These are phyloP conservation scores for Gambelia wislizenii DNA, from an alignment of 2,797 vertebrate genomes.

Conservation along the genomic window DNA sequence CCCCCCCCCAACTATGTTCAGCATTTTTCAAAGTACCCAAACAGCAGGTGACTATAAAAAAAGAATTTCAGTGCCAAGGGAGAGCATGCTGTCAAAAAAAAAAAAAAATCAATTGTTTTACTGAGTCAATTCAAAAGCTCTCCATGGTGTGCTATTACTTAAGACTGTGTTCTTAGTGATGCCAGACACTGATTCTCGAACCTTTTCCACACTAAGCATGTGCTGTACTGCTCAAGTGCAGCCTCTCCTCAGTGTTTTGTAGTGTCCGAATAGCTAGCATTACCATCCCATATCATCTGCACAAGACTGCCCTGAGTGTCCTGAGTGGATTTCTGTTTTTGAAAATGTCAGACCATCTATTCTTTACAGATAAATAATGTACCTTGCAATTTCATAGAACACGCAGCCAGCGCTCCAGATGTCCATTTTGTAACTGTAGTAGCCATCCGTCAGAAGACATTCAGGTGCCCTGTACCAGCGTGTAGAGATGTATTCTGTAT, in stretches of 20 bases:
- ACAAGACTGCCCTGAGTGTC: background rate
- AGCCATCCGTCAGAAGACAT: conserved; percentile 89
- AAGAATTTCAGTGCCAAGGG: background rate
- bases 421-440: conserved; percentile 87
- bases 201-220: background rate
- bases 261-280: background rate
- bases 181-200: background rate
- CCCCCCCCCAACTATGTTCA: background rate
- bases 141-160: background rate
- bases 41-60: background rate
- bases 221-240: background rate
- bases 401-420: conserved; percentile 90
- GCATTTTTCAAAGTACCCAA: background rate
- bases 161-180: background rate
- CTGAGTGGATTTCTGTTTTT: background rate
- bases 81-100: background rate
- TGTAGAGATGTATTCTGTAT: conserved; percentile 90
- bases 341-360: background rate
- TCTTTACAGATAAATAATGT: conserved; percentile 31
- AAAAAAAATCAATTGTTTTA: background rate
- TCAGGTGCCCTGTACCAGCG: conserved; percentile 90
- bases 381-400: conserved; percentile 92
- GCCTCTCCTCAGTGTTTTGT: background rate
- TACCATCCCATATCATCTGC: background rate
- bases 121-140: background rate